Percentiles rank a stretch among this genome's conserved stretches.
phyloP scores from a whole-genome alignment of 1,140 invertebrate species.

The Argopecten irradians region DNA sequence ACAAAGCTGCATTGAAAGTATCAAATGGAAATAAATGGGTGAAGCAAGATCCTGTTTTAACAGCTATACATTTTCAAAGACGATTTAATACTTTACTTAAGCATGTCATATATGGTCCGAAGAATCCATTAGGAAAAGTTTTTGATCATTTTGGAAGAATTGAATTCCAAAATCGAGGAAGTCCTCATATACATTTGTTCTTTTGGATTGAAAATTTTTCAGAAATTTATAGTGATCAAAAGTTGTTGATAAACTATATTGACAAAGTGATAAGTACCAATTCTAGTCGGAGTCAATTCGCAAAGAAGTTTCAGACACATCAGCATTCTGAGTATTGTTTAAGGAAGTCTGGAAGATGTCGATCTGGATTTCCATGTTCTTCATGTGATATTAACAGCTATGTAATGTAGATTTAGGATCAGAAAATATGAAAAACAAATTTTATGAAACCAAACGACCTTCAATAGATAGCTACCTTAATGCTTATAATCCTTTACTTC shows the following conservation, averaged over 20 bases:
- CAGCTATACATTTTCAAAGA: slow-evolving; percentile 49
- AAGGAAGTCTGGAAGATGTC: slow-evolving; percentile 31
- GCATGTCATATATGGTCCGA: slow-evolving; percentile 39
- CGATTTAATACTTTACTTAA: slow-evolving; percentile 45
- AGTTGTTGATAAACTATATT: slow-evolving; percentile 39
- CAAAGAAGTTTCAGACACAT: slow-evolving; percentile 50
- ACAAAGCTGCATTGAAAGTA: slow-evolving; percentile 4
- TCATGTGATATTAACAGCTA: slow-evolving; percentile 19
- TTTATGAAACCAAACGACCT: slow-evolving; percentile 46
- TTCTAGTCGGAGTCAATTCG: slow-evolving; percentile 32
- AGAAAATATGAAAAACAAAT: slow-evolving; percentile 41
- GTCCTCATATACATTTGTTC: slow-evolving; percentile 56
- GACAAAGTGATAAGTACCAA: slow-evolving; percentile 44
- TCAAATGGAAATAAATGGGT: slow-evolving; percentile 28
- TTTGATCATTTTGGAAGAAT: slow-evolving; percentile 50
- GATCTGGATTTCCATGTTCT: slow-evolving; percentile 55
- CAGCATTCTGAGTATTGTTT: slow-evolving; percentile 44
- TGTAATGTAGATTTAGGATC: slow-evolving; percentile 35
- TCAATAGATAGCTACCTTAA: slow-evolving; percentile 41
- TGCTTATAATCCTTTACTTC: slow-evolving; percentile 49
- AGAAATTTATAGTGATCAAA: slow-evolving; percentile 26
- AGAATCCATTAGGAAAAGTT: slow-evolving; percentile 46
- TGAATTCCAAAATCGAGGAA: slow-evolving; percentile 55
- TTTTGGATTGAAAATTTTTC: slow-evolving; percentile 46
- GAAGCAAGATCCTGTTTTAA: slow-evolving; percentile 39